These are phyloP conservation scores for Oncorhynchus masou DNA, from an alignment of 2,113 vertebrate genomes.

Conservation along the genomic window DNA sequence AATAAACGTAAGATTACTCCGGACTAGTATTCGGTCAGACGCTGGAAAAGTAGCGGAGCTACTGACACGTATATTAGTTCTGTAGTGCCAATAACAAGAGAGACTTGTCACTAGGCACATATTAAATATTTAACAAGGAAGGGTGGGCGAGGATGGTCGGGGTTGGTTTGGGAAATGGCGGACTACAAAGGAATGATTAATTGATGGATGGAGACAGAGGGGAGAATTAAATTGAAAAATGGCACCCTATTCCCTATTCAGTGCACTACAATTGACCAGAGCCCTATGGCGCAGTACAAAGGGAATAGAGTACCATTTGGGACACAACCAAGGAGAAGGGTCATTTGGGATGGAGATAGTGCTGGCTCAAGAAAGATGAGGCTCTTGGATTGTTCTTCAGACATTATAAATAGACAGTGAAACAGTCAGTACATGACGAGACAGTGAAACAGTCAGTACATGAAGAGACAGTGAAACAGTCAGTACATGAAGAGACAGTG, in stretches of 20 bases:
- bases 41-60: constrained; percentile 36
- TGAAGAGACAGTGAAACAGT: too few species aligned
- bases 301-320: too few species aligned
- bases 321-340: too few species aligned
- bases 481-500: too few species aligned
- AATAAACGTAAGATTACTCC: constrained; percentile 23
- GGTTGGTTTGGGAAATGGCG: constrained; percentile 1
- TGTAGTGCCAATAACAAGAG: constrained; percentile 54
- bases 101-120: constrained; percentile 65
- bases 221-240: constrained; percentile 49
- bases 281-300: too few species aligned
- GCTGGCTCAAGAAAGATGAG: constrained; percentile 47
- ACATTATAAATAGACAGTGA: neutral
- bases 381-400: constrained; percentile 41
- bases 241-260: too few species aligned
- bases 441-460: too few species aligned
- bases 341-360: constrained; percentile 16
- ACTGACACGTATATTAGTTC: constrained; percentile 64
- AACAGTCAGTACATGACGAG: too few species aligned
- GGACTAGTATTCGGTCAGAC: constrained; percentile 24
- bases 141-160: constrained; percentile 34
- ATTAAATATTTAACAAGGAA: constrained; percentile 55
- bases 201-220: constrained; percentile 36
- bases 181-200: constrained; percentile 68
- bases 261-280: too few species aligned